Conservation (phyloP, 2,888 invertebrate species). For the Acanthosepion lycidas region DNA sequence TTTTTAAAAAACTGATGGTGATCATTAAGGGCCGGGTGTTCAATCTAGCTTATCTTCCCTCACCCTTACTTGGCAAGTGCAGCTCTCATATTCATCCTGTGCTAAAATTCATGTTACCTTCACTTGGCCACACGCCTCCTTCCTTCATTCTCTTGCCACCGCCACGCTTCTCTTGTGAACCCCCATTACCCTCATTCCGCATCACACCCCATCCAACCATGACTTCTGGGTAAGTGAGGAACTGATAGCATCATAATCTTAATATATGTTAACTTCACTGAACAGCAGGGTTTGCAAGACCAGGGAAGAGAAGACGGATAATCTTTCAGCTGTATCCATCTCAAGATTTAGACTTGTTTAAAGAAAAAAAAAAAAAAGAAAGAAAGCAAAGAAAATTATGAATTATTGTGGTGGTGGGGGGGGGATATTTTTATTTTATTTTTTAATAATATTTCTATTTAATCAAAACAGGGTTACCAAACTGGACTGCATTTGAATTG, state of each 20-base stretch:
- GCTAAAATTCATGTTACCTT: neutral
- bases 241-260: neutral
- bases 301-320: neutral
- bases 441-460: too few species aligned
- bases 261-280: neutral
- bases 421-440: too few species aligned
- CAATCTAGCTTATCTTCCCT: neutral
- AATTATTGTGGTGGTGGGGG: too few species aligned
- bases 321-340: neutral
- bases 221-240: slow-evolving; percentile 4
- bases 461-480: too few species aligned
- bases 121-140: neutral
- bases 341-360: neutral
- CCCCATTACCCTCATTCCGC: neutral
- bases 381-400: too few species aligned
- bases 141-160: neutral
- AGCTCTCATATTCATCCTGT: neutral
- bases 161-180: neutral
- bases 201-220: neutral
- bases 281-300: neutral
- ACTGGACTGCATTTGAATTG: too few species aligned
- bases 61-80: neutral
- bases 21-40: neutral
- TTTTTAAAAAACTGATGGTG: neutral
- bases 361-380: too few species aligned